Base-by-base conservation (phyloP, 2,113 vertebrate species). In the Neogale vison region DNA sequence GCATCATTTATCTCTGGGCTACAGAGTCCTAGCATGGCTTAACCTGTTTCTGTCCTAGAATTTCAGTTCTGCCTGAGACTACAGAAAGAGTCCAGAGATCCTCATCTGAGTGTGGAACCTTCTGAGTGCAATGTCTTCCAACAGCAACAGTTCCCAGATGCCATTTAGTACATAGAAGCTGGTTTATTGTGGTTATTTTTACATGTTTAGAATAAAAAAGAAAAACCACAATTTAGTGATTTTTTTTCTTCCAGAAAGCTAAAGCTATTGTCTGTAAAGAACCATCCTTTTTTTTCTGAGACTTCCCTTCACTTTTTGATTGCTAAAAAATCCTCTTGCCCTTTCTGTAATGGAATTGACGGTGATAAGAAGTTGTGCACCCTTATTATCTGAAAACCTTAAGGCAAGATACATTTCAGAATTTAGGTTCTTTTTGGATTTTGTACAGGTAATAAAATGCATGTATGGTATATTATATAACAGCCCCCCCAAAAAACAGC, bases 331-430 rank as follows among this genome's bases (percentile, higher is more conserved):
- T 26, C 34, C 20, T 63, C 77, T 89, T 85, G 45, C 18, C 14
- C 45, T 92, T 89, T 87, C 24, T 86, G 94, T 82, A 83, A 95
- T 94, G 52, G 92, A 97, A 89, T 7, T 7, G 2, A 74, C 76
- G 15, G 67, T 18, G 6, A 90, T 92, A 52, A 71, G 50, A 14
- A 24, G 20, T 71, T 74, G 15, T 88, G 39, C 92, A 61, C 7
- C 3, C 42, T 81, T 50, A 81, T 84, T 63, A 88, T 80, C 29
- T 91, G 31, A 96, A 97, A 93, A 57, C 55, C 50, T 92, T 31
- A 14, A 39, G 13, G 55, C 2, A 29, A 94, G 36, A 42, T 59
- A 74, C 59, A 14, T 87, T 97, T 94, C 59, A 90, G 67, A 89
- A 92, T 93, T 82, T 77, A 92, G 26, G 18, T 82, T 90, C 42